Conservation (phyloP, 2,888 invertebrate species). For the Chrysolina americana region DNA sequence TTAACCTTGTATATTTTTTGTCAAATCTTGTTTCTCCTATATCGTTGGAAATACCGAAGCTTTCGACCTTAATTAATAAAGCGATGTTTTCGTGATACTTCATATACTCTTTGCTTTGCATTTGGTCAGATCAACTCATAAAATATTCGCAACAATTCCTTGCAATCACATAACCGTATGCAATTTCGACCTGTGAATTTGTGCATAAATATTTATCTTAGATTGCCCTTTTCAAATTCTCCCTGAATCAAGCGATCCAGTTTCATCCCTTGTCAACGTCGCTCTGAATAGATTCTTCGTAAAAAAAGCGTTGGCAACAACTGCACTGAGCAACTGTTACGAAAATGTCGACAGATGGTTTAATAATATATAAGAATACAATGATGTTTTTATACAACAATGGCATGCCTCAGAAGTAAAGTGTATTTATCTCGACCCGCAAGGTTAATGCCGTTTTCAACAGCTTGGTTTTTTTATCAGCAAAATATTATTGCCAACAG, state of each 20-base stretch:
- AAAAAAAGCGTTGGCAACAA: slow-evolving; percentile 2
- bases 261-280: slow-evolving; percentile 10
- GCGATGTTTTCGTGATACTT: no score
- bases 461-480: slow-evolving; percentile 34
- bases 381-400: slow-evolving; percentile 13
- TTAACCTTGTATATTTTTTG: no score
- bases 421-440: slow-evolving; percentile 14
- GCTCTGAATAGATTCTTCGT: not conserved
- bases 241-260: not conserved
- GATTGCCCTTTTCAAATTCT: not conserved
- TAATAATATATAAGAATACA: slow-evolving; percentile 13
- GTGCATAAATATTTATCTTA: not conserved
- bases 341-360: slow-evolving; percentile 22
- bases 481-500: slow-evolving; percentile 30
- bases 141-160: no score
- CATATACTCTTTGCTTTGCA: no score
- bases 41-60: no score
- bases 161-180: no score
- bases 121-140: no score
- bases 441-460: slow-evolving; percentile 34
- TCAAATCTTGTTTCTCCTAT: no score
- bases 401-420: slow-evolving; percentile 7
- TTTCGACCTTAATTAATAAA: no score
- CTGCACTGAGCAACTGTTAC: slow-evolving; percentile 15
- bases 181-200: not conserved